phyloP scores from a whole-genome alignment of 2,113 vertebrate species.

The Lycocorax pyrrhopterus region DNA sequence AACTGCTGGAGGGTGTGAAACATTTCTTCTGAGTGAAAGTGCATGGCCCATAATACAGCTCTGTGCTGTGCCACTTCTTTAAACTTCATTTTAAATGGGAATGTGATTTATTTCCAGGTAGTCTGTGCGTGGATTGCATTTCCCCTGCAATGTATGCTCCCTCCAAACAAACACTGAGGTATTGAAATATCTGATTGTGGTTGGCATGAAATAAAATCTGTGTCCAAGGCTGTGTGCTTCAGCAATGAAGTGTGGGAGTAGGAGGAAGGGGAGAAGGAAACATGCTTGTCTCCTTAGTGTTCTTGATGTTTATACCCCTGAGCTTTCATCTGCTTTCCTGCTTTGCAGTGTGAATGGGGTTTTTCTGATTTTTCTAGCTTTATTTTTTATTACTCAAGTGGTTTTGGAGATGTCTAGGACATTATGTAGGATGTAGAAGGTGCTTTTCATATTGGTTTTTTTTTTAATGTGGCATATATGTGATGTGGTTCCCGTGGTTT shows the following conservation, averaged over 20 bases:
- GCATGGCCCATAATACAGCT: not conserved
- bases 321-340: not conserved
- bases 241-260: not conserved
- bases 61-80: not conserved
- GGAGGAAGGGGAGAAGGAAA: not conserved
- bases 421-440: not conserved
- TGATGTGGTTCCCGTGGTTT: not conserved
- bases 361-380: not conserved
- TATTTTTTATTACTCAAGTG: not conserved
- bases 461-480: not conserved
- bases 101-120: not conserved
- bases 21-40: constrained; percentile 49
- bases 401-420: not conserved
- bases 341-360: not conserved
- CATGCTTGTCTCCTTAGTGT: not conserved
- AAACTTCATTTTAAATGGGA: constrained; percentile 6
- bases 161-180: not conserved
- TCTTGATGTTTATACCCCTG: not conserved
- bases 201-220: not conserved
- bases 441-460: not conserved
- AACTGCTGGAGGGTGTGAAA: constrained; percentile 38
- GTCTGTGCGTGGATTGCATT: not conserved
- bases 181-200: not conserved
- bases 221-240: not conserved
- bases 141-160: not conserved